Evolutionary conservation across 2,797 vertebrate genomes (phyloP).

Genomic region (Eulemur rubriventer): DNA sequence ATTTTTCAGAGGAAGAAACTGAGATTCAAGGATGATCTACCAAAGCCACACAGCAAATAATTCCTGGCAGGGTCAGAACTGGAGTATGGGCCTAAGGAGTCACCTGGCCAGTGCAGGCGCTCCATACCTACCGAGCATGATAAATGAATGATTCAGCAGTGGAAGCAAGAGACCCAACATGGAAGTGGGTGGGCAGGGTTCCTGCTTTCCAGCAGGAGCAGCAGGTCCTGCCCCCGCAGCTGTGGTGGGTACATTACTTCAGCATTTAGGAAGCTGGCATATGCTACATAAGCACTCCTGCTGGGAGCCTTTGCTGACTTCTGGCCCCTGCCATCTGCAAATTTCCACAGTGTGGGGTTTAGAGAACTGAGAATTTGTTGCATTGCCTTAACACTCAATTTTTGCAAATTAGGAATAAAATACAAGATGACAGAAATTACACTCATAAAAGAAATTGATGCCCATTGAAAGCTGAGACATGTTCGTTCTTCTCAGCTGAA

Average conservation of each 20-base stretch:
- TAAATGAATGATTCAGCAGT: not conserved
- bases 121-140: not conserved
- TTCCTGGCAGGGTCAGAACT: not conserved
- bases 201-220: not conserved
- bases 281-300: not conserved
- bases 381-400: not conserved
- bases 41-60: not conserved
- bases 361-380: conserved; percentile 9
- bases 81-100: not conserved
- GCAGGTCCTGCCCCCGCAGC: not conserved
- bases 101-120: not conserved
- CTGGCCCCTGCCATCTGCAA: conserved; percentile 15
- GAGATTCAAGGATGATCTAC: not conserved
- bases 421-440: not conserved
- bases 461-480: not conserved
- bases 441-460: not conserved
- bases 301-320: not conserved
- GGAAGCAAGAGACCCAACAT: not conserved
- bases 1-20: not conserved
- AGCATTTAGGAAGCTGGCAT: not conserved
- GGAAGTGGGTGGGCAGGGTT: not conserved
- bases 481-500: not conserved
- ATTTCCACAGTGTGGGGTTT: conserved; percentile 21
- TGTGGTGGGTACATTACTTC: not conserved
- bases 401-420: conserved; percentile 54